Conservation (phyloP, 2,113 vertebrate genomes). For the Pelusios castaneus region DNA sequence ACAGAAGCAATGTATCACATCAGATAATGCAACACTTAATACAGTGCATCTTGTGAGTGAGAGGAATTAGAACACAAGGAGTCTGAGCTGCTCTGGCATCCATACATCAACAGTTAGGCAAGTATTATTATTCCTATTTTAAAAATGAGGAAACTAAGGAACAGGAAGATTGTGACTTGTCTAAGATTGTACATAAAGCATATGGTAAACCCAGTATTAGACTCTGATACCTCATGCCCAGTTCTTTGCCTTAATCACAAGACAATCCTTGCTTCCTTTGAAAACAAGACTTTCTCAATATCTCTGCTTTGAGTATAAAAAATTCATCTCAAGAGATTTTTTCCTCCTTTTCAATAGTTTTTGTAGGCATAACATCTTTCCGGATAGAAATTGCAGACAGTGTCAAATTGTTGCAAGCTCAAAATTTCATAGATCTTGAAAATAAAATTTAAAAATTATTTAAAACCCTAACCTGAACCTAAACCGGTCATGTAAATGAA, state of each 20-base stretch:
- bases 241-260: neutral
- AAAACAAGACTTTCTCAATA: neutral
- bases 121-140: neutral
- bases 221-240: neutral
- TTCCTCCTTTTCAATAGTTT: neutral
- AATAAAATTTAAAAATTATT: neutral
- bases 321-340: neutral
- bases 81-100: neutral
- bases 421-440: neutral
- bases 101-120: neutral
- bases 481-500: neutral
- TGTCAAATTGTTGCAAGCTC: neutral
- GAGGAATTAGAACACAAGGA: neutral
- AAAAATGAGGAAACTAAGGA: neutral
- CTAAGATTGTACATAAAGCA: neutral
- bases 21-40: neutral
- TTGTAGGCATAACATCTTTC: neutral
- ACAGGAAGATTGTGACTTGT: neutral
- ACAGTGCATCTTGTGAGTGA: neutral
- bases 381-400: neutral
- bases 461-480: neutral
- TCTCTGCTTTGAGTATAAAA: neutral
- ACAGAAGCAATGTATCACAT: neutral
- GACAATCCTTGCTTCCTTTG: neutral
- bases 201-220: accelerated